Evolutionary conservation across 1,140 invertebrate species (phyloP).

Genomic region (Ips nitidus): DNA sequence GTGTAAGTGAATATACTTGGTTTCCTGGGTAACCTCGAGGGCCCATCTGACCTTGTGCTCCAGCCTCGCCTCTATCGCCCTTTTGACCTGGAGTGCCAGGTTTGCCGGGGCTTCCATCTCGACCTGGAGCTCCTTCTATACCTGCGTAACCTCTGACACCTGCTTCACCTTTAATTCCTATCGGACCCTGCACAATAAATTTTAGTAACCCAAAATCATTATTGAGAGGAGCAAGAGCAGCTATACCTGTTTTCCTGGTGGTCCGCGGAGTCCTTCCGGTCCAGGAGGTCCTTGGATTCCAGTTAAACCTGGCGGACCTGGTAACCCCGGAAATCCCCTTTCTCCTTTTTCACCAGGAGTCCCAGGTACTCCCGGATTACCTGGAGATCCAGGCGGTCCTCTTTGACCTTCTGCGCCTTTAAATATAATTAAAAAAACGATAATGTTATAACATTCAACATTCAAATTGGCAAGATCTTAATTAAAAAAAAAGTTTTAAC

Average conservation of each 20-base stretch:
- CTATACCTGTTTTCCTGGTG: slow-evolving; percentile 39
- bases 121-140: slow-evolving; percentile 53
- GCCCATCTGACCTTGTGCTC: slow-evolving; percentile 50
- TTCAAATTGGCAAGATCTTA: too few relatives aligned
- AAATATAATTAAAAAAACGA: too few relatives aligned
- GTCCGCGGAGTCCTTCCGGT: slow-evolving; percentile 48
- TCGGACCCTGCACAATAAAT: slow-evolving; percentile 28
- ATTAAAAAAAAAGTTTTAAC: too few relatives aligned
- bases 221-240: neutral
- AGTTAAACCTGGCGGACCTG: slow-evolving; percentile 44
- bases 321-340: slow-evolving; percentile 57
- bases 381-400: slow-evolving; percentile 61
- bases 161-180: slow-evolving; percentile 47
- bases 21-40: slow-evolving; percentile 35
- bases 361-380: slow-evolving; percentile 62
- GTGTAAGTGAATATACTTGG: neutral
- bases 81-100: slow-evolving; percentile 54
- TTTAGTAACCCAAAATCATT: neutral
- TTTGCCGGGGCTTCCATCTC: slow-evolving; percentile 49
- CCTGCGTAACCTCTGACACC: slow-evolving; percentile 48
- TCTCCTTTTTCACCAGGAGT: slow-evolving; percentile 64
- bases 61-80: slow-evolving; percentile 51
- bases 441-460: too few relatives aligned
- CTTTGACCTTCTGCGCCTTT: too few relatives aligned
- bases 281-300: slow-evolving; percentile 56